A percentile compares a stretch with the other conserved stretches of the same genome.
Conservation (phyloP, 2,113 vertebrate species). For the Toxostoma redivivum region DNA sequence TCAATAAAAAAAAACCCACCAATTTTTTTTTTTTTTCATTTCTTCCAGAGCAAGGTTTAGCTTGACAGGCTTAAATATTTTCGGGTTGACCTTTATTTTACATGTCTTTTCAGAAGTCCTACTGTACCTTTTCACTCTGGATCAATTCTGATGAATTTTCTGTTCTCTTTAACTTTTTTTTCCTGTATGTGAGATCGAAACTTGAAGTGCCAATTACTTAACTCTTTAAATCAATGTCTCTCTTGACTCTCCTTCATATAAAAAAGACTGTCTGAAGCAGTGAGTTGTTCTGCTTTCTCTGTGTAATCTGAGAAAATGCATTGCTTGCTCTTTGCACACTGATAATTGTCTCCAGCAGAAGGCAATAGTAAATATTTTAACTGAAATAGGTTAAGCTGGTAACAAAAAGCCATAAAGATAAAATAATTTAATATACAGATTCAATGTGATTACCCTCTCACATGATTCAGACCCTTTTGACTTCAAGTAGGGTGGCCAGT, state of each 20-base stretch:
- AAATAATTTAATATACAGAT: neutral
- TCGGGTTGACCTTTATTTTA: neutral
- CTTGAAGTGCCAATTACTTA: neutral
- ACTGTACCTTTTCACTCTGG: neutral
- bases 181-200: neutral
- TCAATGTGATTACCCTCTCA: neutral
- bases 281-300: neutral
- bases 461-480: neutral
- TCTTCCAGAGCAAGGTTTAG: neutral
- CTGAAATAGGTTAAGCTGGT: neutral
- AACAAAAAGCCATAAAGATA: neutral
- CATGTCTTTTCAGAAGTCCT: neutral
- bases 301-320: neutral
- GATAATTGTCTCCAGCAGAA: neutral
- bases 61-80: neutral
- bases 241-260: neutral
- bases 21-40: fast-evolving
- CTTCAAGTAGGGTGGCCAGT: neutral
- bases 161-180: neutral
- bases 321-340: neutral
- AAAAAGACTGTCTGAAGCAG: neutral
- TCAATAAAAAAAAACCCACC: neutral
- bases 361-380: neutral
- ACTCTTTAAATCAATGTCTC: conserved; percentile 29
- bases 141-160: neutral